phyloP scores from a whole-genome alignment of 2,888 invertebrate genomes.

The Heliconius ethilla region DNA sequence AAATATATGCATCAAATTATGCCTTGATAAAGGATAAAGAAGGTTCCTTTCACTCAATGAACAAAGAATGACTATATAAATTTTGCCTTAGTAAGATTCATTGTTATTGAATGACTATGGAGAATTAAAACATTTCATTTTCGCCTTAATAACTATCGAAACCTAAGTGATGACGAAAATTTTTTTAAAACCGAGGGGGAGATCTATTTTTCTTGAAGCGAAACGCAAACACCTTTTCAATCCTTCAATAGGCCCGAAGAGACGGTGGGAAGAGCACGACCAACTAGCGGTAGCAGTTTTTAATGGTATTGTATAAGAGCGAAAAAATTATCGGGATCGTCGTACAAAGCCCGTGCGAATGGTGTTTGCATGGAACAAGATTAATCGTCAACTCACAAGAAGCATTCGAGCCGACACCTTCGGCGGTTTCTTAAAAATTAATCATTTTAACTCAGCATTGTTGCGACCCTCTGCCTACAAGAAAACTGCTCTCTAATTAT shows the following conservation, averaged over 20 bases:
- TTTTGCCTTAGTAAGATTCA: constrained; percentile 62
- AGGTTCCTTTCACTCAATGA: constrained; percentile 58
- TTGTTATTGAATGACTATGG: constrained; percentile 78
- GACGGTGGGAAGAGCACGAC: constrained; percentile 67
- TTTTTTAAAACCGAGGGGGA: constrained; percentile 75
- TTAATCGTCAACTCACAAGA: constrained; percentile 71
- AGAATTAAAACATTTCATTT: constrained; percentile 78
- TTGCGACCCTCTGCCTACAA: constrained; percentile 70
- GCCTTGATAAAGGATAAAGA: constrained; percentile 29
- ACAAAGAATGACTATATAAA: constrained; percentile 74
- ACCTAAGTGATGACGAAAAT: constrained; percentile 77
- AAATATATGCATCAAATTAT: constrained; percentile 33
- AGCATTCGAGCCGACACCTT: constrained; percentile 64
- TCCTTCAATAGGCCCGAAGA: constrained; percentile 75
- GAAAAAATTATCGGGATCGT: constrained; percentile 76
- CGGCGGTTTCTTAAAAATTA: constrained; percentile 74
- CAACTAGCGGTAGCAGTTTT: constrained; percentile 79
- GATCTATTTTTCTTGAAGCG: constrained; percentile 75
- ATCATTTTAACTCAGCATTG: constrained; percentile 81
- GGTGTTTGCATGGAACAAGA: constrained; percentile 74
- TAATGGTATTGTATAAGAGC: constrained; percentile 79
- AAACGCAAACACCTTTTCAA: constrained; percentile 82
- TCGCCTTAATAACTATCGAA: constrained; percentile 78
- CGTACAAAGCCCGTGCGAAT: constrained; percentile 67
- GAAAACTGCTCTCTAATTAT: constrained; percentile 77